These are phyloP conservation scores for Nibea albiflora DNA, from an alignment of 2,113 vertebrate species.

Conservation along the genomic window DNA sequence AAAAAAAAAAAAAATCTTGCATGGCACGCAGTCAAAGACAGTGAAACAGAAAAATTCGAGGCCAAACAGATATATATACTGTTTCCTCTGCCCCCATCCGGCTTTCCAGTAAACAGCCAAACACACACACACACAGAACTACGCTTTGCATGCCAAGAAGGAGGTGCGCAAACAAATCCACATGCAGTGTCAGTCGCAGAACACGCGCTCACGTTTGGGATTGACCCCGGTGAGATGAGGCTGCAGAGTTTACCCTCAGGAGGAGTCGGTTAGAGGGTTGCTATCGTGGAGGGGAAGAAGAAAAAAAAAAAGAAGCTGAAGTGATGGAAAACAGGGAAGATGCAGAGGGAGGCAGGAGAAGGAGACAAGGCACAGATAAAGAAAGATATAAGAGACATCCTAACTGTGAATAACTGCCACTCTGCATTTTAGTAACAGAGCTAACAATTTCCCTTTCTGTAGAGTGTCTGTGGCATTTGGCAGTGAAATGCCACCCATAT, in stretches of 20 bases:
- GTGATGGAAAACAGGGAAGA: slow-evolving; percentile 14
- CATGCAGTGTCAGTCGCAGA: slow-evolving; percentile 19
- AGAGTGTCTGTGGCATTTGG: slow-evolving; percentile 66
- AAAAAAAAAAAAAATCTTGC: slow-evolving; percentile 24
- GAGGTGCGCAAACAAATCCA: slow-evolving; percentile 7
- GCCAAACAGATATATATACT: slow-evolving; percentile 37
- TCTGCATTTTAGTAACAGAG: slow-evolving; percentile 51
- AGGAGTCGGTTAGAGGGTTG: not conserved
- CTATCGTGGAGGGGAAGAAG: not conserved
- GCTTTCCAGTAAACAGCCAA: slow-evolving; percentile 16
- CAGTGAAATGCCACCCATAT: slow-evolving; percentile 65
- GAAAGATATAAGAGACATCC: slow-evolving; percentile 30
- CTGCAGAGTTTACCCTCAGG: slow-evolving; percentile 38
- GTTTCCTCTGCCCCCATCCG: slow-evolving; percentile 9
- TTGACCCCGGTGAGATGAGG: slow-evolving; percentile 41
- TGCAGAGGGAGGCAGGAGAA: slow-evolving; percentile 3
- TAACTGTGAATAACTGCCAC: slow-evolving; percentile 59
- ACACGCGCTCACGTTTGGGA: slow-evolving; percentile 35
- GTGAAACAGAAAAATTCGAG: slow-evolving; percentile 45
- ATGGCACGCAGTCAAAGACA: slow-evolving; percentile 30
- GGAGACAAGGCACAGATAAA: slow-evolving; percentile 15
- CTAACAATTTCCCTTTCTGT: slow-evolving; percentile 61
- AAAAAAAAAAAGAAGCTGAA: not conserved
- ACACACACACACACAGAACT: not conserved
- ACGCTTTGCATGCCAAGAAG: slow-evolving; percentile 7